phyloP scores from a whole-genome alignment of 2,797 vertebrate species.

The Halcyon leucocephala region DNA sequence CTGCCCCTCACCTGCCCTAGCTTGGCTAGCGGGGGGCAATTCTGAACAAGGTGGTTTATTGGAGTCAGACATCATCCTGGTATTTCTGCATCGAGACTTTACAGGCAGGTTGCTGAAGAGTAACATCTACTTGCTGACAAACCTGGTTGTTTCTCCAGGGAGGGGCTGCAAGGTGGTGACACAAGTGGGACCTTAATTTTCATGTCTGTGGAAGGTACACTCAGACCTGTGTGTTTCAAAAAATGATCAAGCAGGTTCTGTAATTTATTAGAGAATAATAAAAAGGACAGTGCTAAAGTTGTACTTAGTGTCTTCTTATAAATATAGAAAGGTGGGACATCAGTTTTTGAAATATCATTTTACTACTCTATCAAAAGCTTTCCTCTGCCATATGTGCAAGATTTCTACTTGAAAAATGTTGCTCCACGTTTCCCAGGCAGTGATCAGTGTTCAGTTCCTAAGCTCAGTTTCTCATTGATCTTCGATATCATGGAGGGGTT shows the following conservation, averaged over 20 bases:
- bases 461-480: not conserved
- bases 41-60: not conserved
- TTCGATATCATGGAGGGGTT: not conserved
- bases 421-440: slow-evolving; percentile 2
- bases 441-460: not conserved
- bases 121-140: not conserved
- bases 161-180: not conserved
- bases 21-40: not conserved
- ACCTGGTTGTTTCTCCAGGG: not conserved
- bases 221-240: fast-evolving
- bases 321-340: slow-evolving; percentile 37
- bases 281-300: not conserved
- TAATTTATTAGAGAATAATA: not conserved
- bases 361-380: slow-evolving; percentile 30
- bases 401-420: slow-evolving; percentile 27
- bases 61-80: not conserved
- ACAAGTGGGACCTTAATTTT: not conserved
- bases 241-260: not conserved
- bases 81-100: not conserved
- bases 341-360: slow-evolving; percentile 3
- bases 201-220: not conserved
- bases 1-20: not conserved
- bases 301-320: slow-evolving; percentile 1
- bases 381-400: slow-evolving; percentile 19
- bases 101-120: not conserved